A percentile compares a stretch with the other conserved stretches of the same genome.
These are phyloP conservation scores for Trachelus stipa DNA, from an alignment of 2,888 invertebrate species.

Conservation along the genomic window DNA sequence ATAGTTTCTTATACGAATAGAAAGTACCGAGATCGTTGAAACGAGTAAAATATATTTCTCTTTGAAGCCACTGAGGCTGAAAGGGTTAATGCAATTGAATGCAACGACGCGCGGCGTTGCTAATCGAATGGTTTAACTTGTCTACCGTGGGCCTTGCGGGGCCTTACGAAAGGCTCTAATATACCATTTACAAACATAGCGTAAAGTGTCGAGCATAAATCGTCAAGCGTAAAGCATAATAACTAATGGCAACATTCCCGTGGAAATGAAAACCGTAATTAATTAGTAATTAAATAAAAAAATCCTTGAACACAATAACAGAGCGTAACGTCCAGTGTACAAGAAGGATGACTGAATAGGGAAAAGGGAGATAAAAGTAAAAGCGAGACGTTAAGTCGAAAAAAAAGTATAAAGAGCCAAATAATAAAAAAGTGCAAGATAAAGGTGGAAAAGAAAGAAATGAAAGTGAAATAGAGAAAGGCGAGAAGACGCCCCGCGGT, in stretches of 20 bases:
- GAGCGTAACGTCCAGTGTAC: not conserved
- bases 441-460: slow-evolving; percentile 4
- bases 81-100: not conserved
- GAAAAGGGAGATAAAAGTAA: slow-evolving; percentile 10
- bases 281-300: not conserved
- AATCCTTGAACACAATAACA: not conserved
- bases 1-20: not conserved
- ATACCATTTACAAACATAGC: not conserved
- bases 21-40: not conserved
- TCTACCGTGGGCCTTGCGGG: not conserved
- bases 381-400: not conserved
- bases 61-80: not conserved
- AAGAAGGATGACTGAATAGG: slow-evolving; percentile 15
- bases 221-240: not conserved
- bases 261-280: not conserved
- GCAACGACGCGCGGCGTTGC: not conserved
- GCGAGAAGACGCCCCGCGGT: not conserved
- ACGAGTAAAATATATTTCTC: not conserved
- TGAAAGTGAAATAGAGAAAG: not conserved
- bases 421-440: not conserved
- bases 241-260: not conserved
- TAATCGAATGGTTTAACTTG: not conserved
- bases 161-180: not conserved
- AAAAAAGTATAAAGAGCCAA: not conserved
- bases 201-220: not conserved